These are phyloP conservation scores for Harlomillsia oculata DNA, from an alignment of 1,140 invertebrate genomes.

Conservation along the genomic window DNA sequence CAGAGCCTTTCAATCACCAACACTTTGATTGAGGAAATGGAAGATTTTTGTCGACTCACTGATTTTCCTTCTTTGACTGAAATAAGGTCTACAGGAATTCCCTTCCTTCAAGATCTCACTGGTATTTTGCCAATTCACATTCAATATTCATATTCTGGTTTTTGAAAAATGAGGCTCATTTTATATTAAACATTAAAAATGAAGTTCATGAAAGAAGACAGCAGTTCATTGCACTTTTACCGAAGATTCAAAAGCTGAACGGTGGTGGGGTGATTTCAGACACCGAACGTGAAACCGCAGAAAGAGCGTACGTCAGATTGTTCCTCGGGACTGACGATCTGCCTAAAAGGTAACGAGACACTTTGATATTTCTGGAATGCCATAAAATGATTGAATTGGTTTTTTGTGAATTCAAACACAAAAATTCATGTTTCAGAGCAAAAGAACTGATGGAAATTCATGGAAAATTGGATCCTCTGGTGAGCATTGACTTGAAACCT, in stretches of 20 bases:
- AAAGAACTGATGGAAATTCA: slow-evolving; percentile 67
- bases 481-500: slow-evolving; percentile 71
- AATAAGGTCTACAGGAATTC: slow-evolving; percentile 29
- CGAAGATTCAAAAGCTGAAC: slow-evolving; percentile 73
- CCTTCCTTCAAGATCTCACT: slow-evolving; percentile 28
- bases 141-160: not conserved
- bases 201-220: slow-evolving; percentile 63
- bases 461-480: slow-evolving; percentile 74
- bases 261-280: slow-evolving; percentile 71
- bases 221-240: slow-evolving; percentile 73
- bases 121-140: slow-evolving; percentile 12
- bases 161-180: not conserved
- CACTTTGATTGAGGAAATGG: slow-evolving; percentile 69
- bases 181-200: not conserved
- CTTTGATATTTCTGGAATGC: not conserved
- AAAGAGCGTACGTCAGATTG: slow-evolving; percentile 74
- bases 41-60: slow-evolving; percentile 72
- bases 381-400: not conserved
- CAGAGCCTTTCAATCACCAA: slow-evolving; percentile 74
- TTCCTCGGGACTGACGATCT: slow-evolving; percentile 79
- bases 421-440: slow-evolving; percentile 49
- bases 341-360: slow-evolving; percentile 40
- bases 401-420: not conserved
- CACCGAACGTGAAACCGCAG: slow-evolving; percentile 78
- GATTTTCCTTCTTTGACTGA: slow-evolving; percentile 59